These are phyloP conservation scores for Zoanthus sociatus DNA, from an alignment of 92 coral and sea anemone species.

Conservation along the genomic window DNA sequence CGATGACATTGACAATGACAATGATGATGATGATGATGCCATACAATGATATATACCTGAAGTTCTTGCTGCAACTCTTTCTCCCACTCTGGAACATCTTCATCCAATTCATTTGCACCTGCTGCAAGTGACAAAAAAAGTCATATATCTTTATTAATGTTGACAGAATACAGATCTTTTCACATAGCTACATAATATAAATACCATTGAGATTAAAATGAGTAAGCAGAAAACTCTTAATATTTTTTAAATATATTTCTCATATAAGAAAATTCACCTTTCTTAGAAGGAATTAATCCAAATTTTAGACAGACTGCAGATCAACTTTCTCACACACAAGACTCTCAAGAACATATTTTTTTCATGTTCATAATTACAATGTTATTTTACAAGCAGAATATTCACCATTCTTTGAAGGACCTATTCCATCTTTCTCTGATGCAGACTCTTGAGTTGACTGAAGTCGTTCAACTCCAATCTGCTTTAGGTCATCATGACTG, in stretches of 20 bases:
- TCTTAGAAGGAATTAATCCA: constrained; percentile 21
- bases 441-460: constrained; percentile 25
- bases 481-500: constrained; percentile 91
- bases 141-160: too few relatives aligned
- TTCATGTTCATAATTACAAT: too few relatives aligned
- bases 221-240: too few relatives aligned
- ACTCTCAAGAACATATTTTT: too few relatives aligned
- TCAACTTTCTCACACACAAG: too few relatives aligned
- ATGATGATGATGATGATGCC: background rate
- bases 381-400: background rate
- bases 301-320: background rate
- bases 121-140: background rate
- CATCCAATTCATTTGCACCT: constrained; percentile 59
- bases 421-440: constrained; percentile 25
- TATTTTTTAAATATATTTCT: too few relatives aligned
- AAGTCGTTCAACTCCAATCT: constrained; percentile 90
- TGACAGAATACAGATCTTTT: too few relatives aligned
- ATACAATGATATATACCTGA: constrained; percentile 63
- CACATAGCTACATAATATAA: too few relatives aligned
- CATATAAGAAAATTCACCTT: too few relatives aligned
- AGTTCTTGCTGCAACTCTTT: constrained; percentile 93
- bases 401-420: constrained; percentile 30
- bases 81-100: constrained; percentile 97
- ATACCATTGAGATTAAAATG: too few relatives aligned
- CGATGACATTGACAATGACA: too few relatives aligned